Base-by-base conservation (phyloP, 2,113 vertebrate genomes). In the Pachycephala philippinensis region DNA sequence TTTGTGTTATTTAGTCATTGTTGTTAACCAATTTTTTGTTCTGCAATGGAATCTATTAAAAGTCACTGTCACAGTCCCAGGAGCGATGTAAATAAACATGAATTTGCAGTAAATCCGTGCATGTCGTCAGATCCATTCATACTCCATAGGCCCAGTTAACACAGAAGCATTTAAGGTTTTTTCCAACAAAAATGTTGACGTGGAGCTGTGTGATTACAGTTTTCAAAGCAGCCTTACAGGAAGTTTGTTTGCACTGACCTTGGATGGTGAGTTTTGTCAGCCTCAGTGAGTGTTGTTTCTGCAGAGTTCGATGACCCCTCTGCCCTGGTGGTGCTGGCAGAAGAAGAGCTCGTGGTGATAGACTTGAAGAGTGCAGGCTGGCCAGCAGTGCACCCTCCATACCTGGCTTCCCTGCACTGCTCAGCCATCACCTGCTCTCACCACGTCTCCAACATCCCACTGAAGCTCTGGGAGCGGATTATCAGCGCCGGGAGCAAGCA, bases 351-450 rank as follows among this genome's bases (percentile, higher is more conserved):
- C 68, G 99, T 99, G 42, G 99, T 99, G 69, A 98, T 99, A 18
- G 99, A 99, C 97, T 94, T 99, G 84, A 97, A 98, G 97, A 98
- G 98, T 0, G 95, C 98, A 3, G 98, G 99, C 77, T 99, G 99
- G 99, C 99, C 99, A 0, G 98, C 98, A 12, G 98, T 99, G 53
- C 99, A 99, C 95, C 99, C 98, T 3, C 99, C 99, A 0, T 99
- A 99, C 97, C 98, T 99, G 97, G 99, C 99, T 27, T 99, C 99
- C 22, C 98, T 99, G 33, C 99, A 99, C 97, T 99, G 99, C 90
- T 99, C 99, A 0, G 99, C 99, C 89, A 99, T 99, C 96, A 99
- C 99, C 78, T 99, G 99, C 95, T 99, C 99, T 11, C 99, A 99
- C 95, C 99, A 99, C 0, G 98, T 99, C 91, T 99, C 99, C 84